phyloP scores from a whole-genome alignment of 2,797 vertebrate genomes.

The Diceros bicornis region DNA sequence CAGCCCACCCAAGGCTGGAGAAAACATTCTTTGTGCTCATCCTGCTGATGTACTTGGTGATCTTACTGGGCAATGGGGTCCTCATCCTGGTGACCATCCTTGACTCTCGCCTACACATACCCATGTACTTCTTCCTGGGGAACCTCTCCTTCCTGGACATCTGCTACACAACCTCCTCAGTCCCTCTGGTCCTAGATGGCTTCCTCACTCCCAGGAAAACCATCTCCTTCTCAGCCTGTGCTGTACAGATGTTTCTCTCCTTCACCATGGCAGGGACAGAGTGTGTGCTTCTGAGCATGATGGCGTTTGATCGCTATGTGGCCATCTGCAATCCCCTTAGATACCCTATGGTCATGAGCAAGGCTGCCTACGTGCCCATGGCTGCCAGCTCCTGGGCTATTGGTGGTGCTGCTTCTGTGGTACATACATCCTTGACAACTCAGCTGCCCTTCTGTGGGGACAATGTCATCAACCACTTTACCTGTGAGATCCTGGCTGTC shows the following conservation, averaged over 20 bases:
- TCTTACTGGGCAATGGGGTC: constrained; percentile 74
- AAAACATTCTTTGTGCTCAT: constrained; percentile 73
- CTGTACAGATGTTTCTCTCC: constrained; percentile 75
- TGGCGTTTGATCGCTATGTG: constrained; percentile 70
- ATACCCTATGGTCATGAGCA: constrained; percentile 70
- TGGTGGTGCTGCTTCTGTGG: background rate
- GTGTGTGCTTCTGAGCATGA: constrained; percentile 74
- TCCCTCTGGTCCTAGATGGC: constrained; percentile 66
- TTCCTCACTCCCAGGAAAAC: constrained; percentile 63
- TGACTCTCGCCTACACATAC: background rate
- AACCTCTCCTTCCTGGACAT: constrained; percentile 82
- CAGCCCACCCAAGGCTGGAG: constrained; percentile 58
- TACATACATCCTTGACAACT: constrained; percentile 65
- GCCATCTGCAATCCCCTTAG: constrained; percentile 76
- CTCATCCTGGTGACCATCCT: constrained; percentile 72
- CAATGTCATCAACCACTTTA: constrained; percentile 77
- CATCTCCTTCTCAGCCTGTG: constrained; percentile 68
- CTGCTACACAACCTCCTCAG: constrained; percentile 74
- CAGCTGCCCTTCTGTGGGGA: constrained; percentile 56
- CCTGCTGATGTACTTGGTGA: constrained; percentile 72
- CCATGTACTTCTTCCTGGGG: constrained; percentile 84
- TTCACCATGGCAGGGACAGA: constrained; percentile 74
- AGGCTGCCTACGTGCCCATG: constrained; percentile 52
- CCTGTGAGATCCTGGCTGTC: constrained; percentile 81
- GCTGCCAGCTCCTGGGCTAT: constrained; percentile 11